phyloP scores from a whole-genome alignment of 1,140 invertebrate genomes.

The Palaemon carinicauda region DNA sequence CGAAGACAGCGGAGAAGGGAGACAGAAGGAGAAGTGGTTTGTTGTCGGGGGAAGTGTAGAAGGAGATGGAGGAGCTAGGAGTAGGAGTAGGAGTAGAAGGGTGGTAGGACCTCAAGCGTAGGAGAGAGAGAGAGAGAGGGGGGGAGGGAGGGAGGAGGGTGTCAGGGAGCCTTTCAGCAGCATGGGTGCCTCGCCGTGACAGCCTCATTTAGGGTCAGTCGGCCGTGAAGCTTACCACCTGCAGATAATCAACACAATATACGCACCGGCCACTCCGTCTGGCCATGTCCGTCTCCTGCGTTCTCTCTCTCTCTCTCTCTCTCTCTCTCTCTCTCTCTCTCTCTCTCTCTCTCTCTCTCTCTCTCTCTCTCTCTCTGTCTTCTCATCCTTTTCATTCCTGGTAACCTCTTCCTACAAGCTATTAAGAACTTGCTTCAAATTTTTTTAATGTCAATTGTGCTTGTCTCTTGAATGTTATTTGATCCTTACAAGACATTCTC shows the following conservation, averaged over 20 bases:
- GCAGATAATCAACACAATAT: slow-evolving; percentile 12
- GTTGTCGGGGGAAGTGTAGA: neutral
- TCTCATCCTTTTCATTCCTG: neutral
- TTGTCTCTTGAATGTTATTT: neutral
- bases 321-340: neutral
- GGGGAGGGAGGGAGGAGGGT: neutral
- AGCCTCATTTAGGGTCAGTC: neutral
- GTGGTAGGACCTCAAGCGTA: too few species aligned
- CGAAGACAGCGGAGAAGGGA: neutral
- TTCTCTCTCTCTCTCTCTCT: neutral
- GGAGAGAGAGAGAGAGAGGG: too few species aligned
- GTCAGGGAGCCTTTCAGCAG: neutral
- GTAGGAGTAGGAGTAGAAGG: neutral
- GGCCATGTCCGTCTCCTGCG: neutral
- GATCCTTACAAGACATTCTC: too few species aligned
- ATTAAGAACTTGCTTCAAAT: too few species aligned
- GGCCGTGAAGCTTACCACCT: neutral
- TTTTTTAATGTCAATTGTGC: neutral
- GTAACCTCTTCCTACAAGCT: neutral
- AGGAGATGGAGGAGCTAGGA: neutral
- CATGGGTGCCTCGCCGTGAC: neutral
- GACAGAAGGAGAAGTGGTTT: neutral
- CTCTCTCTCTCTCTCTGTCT: neutral
- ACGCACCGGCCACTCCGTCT: neutral
- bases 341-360: neutral